Base-by-base conservation (phyloP, 2,797 vertebrate species). In the Eulemur coronatus region DNA sequence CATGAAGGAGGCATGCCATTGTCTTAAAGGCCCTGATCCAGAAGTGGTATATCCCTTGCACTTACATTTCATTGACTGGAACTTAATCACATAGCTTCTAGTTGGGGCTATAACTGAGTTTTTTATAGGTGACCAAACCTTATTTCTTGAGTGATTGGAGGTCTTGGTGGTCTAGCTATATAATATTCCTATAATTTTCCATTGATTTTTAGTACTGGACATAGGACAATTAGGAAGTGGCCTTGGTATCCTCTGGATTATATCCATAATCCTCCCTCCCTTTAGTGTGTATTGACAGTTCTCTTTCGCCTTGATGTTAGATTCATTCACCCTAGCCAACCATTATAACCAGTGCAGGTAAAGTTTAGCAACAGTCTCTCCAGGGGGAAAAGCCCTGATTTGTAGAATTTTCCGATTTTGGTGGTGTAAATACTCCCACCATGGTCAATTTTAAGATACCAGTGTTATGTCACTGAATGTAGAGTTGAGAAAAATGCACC, bases 261-360 rank as follows among this genome's bases (percentile, higher is more conserved):
- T 76, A n/a, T 50, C 38, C 61, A 13, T 85, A 82, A 82, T 59
- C 14, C 55, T 94, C 18, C 8, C 55, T 90, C 80, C n/a, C 61
- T 79, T 33, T 57, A 3, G 46, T 81, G 26, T 84, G 22, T 84
- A 20, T n/a, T 59, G 75, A 91, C 57, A 78, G 2, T 94, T 89
- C 57, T 90, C 55, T 65, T 88, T 75, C 80, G 43, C 48, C 59
- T 86, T 94, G 38, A 50, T 91, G 94, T 93, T 55, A 85, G 24
- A 13, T 28, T 35, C 22, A 55, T 52, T 92, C 63, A 84, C 55
- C 46, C 30, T 10, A 78, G 4, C 41, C 72, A 57, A 41, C 59
- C 28, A 18, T 35, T 67, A 52, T 72, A 86, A 86, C 50, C 38
- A 73, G n/a, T 38, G 18, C 81, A 91, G 48, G 50, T 79, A 65